Conservation (phyloP, 1,140 invertebrate species). For the Ceratosolen solmsi region DNA sequence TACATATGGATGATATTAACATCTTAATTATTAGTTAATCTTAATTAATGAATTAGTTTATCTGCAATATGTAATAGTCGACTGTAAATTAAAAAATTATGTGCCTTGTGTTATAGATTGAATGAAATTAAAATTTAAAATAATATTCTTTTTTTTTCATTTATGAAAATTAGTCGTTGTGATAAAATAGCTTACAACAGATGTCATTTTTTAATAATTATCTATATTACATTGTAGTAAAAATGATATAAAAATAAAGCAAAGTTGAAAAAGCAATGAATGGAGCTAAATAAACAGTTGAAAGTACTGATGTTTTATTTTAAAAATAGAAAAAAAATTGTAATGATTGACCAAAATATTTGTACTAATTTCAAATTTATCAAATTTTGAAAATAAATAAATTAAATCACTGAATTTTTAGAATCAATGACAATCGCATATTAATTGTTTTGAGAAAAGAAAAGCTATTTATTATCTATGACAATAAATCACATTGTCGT, state of each 20-base stretch:
- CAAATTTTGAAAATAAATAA: slow-evolving; percentile 7
- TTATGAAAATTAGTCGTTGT: neutral
- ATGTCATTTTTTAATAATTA: neutral
- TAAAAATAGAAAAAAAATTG: neutral
- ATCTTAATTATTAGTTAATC: too few relatives aligned
- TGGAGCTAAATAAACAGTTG: slow-evolving; percentile 48
- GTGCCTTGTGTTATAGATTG: slow-evolving; percentile 27
- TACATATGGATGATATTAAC: too few relatives aligned
- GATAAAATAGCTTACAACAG: neutral
- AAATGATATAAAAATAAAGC: neutral
- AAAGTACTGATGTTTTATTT: slow-evolving; percentile 40
- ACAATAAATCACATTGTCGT: too few relatives aligned
- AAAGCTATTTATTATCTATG: neutral
- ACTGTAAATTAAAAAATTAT: slow-evolving; percentile 30
- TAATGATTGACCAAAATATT: neutral
- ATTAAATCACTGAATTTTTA: neutral
- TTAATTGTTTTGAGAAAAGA: slow-evolving; percentile 21
- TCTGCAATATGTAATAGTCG: neutral
- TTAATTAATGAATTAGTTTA: neutral
- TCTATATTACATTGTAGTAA: neutral
- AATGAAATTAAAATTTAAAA: neutral
- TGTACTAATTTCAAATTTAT: slow-evolving; percentile 24
- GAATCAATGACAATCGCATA: slow-evolving; percentile 45
- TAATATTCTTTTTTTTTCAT: slow-evolving; percentile 12
- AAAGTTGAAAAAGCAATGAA: slow-evolving; percentile 22